Conservation (phyloP, 2,888 invertebrate genomes). For the Drosophila maculinotata region DNA sequence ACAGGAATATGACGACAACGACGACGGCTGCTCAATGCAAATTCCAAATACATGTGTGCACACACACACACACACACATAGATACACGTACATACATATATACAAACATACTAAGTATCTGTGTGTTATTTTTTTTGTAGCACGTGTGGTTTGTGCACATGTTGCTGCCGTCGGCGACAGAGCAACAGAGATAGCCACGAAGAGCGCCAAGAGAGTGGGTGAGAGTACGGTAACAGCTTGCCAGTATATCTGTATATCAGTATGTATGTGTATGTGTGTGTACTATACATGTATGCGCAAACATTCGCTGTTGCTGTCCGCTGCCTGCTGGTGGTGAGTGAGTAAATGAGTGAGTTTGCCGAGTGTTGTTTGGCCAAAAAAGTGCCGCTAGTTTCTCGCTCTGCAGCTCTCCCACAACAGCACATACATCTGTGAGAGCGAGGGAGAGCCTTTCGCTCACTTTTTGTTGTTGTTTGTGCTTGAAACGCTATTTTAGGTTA, state of each 20-base stretch:
- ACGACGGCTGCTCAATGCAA: conserved; percentile 69
- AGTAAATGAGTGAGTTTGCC: conserved; percentile 22
- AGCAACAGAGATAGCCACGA: conserved; percentile 32
- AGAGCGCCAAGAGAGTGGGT: conserved; percentile 28
- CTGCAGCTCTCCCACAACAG: conserved; percentile 25
- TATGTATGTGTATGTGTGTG: no score
- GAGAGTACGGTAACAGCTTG: conserved; percentile 15
- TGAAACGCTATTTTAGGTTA: conserved; percentile 75
- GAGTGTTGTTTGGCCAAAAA: conserved; percentile 68
- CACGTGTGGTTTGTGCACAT: conserved; percentile 80
- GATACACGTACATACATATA: background rate
- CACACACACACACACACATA: conserved; percentile 1
- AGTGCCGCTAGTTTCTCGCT: conserved; percentile 74
- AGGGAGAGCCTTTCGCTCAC: conserved; percentile 31
- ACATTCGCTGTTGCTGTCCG: conserved; percentile 51
- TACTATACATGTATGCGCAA: conserved; percentile 37
- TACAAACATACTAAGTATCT: conserved; percentile 24
- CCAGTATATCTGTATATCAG: conserved; percentile 17
- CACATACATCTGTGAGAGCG: conserved; percentile 1
- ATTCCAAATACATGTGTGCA: conserved; percentile 64
- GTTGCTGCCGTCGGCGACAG: conserved; percentile 60
- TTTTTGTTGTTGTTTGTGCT: conserved; percentile 51
- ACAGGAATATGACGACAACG: conserved; percentile 53
- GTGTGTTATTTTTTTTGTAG: conserved; percentile 72
- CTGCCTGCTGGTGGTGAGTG: conserved; percentile 6